These are phyloP conservation scores for Danaus chrysippus DNA, from an alignment of 2,888 invertebrate genomes.

Conservation along the genomic window DNA sequence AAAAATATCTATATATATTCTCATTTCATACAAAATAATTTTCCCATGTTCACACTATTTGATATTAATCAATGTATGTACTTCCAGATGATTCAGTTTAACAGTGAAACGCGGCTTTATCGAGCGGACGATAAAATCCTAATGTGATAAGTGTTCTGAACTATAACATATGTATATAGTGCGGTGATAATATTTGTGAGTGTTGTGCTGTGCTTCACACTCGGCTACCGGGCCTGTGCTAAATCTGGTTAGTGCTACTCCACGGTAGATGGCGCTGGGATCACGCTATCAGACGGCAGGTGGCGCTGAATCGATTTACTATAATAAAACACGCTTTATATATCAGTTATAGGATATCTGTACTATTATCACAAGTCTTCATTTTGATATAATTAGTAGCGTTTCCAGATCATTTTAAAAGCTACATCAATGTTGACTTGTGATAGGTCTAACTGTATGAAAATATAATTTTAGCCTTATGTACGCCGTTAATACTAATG, in stretches of 20 bases:
- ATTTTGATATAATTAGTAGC: no score
- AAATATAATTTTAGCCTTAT: no score
- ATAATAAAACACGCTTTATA: not conserved
- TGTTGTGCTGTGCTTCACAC: conserved; percentile 18
- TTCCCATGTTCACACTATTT: not conserved
- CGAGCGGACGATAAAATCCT: conserved; percentile 75
- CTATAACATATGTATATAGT: conserved; percentile 42
- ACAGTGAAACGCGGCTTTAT: conserved; percentile 58
- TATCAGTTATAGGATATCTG: not conserved
- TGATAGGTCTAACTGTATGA: no score
- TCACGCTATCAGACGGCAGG: no score
- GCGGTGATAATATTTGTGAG: conserved; percentile 30
- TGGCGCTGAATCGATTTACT: not conserved
- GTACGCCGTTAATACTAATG: no score
- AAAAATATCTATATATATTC: no score
- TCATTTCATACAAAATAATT: no score
- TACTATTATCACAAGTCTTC: not conserved
- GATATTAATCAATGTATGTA: not conserved
- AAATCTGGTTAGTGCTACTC: not conserved
- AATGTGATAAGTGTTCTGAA: conserved; percentile 73
- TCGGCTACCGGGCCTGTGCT: conserved; percentile 12
- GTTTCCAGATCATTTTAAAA: no score
- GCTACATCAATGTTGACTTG: no score
- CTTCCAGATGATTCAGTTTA: conserved; percentile 74
- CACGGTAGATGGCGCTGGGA: not conserved